Evolutionary conservation across 2,113 vertebrate genomes (phyloP).

Genomic region (Ovibos moschatus): DNA sequence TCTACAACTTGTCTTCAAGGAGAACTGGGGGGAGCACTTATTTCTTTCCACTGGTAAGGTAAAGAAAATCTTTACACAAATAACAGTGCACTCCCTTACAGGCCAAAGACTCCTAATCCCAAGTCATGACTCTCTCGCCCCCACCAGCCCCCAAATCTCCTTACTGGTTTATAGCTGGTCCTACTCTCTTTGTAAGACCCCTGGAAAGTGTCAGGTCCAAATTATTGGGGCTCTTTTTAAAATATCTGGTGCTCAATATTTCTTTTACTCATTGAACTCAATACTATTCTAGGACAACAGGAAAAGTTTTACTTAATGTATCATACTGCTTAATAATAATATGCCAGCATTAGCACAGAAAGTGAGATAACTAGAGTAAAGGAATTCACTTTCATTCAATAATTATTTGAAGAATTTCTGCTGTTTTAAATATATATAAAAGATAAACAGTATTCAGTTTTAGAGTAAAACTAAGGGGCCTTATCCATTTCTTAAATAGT

Average conservation of each 20-base stretch:
- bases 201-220: neutral
- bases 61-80: neutral
- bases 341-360: neutral
- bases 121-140: rapidly evolving
- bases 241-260: neutral
- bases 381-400: neutral
- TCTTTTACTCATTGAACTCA: neutral
- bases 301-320: neutral
- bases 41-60: neutral
- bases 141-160: neutral
- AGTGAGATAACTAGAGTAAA: neutral
- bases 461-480: neutral
- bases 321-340: neutral
- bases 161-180: neutral
- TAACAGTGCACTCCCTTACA: neutral
- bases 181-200: neutral
- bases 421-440: neutral
- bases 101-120: neutral
- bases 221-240: neutral
- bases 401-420: neutral
- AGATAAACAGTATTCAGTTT: neutral
- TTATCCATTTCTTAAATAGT: neutral
- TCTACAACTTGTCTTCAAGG: neutral
- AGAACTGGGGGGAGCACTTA: neutral
- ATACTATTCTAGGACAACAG: neutral